Evolutionary conservation across 64 coral and sea anemone species (phyloP).

Genomic region (Platygyra sinensis): DNA sequence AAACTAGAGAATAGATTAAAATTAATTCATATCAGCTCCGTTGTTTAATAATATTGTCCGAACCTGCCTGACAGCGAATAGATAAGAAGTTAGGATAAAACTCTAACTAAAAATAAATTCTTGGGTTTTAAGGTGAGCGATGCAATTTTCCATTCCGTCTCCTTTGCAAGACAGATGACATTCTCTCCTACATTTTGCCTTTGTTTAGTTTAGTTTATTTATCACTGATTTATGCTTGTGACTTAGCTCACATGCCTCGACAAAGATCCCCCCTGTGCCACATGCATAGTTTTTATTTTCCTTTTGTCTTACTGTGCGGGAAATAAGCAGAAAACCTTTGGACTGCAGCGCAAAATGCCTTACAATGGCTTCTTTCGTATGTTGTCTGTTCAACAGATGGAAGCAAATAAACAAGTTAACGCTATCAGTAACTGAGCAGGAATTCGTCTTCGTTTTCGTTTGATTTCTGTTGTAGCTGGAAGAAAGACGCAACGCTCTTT

Average conservation of each 20-base stretch:
- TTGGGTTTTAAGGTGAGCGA: background rate
- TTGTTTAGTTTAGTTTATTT: background rate
- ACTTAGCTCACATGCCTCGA: too few species aligned
- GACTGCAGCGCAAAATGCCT: background rate
- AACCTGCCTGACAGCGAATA: background rate
- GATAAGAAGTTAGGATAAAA: background rate
- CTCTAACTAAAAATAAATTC: background rate
- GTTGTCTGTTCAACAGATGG: background rate
- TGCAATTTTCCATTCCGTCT: background rate
- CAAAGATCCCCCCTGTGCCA: too few species aligned
- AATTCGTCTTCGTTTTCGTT: too few species aligned
- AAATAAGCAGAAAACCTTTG: too few species aligned
- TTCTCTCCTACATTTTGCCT: background rate
- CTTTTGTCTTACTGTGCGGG: background rate
- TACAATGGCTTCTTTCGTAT: background rate
- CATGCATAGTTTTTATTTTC: too few species aligned
- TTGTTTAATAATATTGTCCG: background rate
- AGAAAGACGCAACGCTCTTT: too few species aligned
- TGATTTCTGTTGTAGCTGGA: too few species aligned
- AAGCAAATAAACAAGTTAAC: background rate
- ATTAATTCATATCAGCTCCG: background rate
- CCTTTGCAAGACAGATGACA: background rate
- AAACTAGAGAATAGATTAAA: background rate
- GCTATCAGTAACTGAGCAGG: too few species aligned
- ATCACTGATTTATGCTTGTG: background rate